A percentile compares a stretch with the other conserved stretches of the same genome.
phyloP scores from a whole-genome alignment of 2,888 invertebrate genomes.

The Dolichomitus sp. region DNA sequence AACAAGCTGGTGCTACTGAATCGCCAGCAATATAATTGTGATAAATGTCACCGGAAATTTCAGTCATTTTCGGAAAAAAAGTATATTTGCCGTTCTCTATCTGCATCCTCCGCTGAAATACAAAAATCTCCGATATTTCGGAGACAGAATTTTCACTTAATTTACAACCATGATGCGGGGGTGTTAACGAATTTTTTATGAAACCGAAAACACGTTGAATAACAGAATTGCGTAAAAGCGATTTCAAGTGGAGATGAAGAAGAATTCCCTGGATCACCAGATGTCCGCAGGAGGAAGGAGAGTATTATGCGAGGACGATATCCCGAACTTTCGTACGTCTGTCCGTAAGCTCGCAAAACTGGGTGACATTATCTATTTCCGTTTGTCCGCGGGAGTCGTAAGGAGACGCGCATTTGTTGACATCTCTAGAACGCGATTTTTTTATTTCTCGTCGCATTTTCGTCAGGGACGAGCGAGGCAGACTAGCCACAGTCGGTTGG shows the following conservation, averaged over 20 bases:
- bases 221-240: not conserved
- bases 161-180: constrained; percentile 5
- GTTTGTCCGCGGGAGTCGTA: constrained; percentile 58
- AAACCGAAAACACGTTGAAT: constrained; percentile 6
- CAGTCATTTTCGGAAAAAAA: not conserved
- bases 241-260: not conserved
- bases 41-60: constrained; percentile 3
- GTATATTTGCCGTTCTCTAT: not conserved
- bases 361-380: constrained; percentile 74
- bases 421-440: constrained; percentile 64
- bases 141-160: not conserved
- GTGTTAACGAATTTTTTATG: constrained; percentile 6
- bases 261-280: not conserved
- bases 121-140: not conserved
- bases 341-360: constrained; percentile 60
- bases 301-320: constrained; percentile 7
- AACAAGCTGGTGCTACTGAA: not conserved
- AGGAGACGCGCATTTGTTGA: constrained; percentile 69
- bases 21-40: constrained; percentile 6
- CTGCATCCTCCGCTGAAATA: not conserved
- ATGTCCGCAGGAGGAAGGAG: not conserved
- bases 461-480: constrained; percentile 41
- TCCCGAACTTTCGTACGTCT: not conserved
- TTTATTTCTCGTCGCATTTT: constrained; percentile 48
- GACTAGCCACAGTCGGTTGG: constrained; percentile 33